Evolutionary conservation across 2,113 vertebrate species (phyloP).

Genomic region (Piaya cayana): DNA sequence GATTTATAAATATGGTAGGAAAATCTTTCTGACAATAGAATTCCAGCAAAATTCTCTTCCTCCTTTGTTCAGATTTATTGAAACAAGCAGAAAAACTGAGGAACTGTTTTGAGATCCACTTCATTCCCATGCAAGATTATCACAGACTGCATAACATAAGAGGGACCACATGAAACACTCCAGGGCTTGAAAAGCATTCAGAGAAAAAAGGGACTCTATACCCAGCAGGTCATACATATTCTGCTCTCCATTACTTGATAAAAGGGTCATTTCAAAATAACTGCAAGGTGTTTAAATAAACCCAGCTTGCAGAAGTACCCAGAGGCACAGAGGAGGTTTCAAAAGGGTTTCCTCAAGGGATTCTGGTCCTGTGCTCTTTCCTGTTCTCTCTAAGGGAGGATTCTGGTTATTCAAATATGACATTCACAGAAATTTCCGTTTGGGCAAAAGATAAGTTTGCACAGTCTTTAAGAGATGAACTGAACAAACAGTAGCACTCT

Average conservation of each 20-base stretch:
- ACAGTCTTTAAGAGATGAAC: neutral
- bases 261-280: neutral
- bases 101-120: neutral
- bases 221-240: neutral
- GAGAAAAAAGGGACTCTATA: neutral
- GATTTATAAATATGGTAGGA: neutral
- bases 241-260: neutral
- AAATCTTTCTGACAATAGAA: neutral
- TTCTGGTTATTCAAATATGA: fast-evolving
- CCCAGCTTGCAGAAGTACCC: neutral
- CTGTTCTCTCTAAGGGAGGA: neutral
- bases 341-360: neutral
- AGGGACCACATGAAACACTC: neutral
- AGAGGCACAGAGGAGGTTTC: fast-evolving
- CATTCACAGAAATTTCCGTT: neutral
- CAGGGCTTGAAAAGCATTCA: neutral
- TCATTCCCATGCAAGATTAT: neutral
- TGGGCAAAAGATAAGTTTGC: neutral
- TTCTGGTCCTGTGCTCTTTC: neutral
- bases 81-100: fast-evolving
- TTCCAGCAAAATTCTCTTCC: neutral
- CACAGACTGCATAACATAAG: neutral
- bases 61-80: neutral
- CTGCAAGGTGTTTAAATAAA: neutral
- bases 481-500: neutral